phyloP scores from a whole-genome alignment of 1,140 invertebrate genomes.

The Papilio aristodemus region DNA sequence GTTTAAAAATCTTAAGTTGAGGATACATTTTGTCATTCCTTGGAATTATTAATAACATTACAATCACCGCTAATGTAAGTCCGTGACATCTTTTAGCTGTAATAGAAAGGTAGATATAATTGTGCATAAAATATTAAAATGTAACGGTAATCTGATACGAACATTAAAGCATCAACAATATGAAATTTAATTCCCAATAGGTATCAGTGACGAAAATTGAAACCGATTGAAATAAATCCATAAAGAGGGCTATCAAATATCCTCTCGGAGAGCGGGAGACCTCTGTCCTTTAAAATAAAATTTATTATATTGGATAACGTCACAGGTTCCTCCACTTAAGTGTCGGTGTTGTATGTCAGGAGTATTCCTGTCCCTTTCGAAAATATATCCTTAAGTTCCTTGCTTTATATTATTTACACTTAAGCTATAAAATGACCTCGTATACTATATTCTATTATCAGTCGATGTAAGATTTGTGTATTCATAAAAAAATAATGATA shows the following conservation, averaged over 20 bases:
- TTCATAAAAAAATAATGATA: no score
- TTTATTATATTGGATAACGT: slow-evolving; percentile 37
- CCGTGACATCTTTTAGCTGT: not conserved
- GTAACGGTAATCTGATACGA: not conserved
- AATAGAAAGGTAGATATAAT: not conserved
- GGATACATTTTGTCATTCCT: no score
- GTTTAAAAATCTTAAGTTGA: no score
- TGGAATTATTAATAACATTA: no score
- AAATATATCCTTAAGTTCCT: not conserved
- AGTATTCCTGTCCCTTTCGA: not conserved
- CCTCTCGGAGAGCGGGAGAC: slow-evolving; percentile 42
- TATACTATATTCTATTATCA: no score
- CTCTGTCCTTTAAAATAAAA: slow-evolving; percentile 51
- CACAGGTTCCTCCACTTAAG: slow-evolving; percentile 29
- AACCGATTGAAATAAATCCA: slow-evolving; percentile 58
- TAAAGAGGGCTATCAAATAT: slow-evolving; percentile 62
- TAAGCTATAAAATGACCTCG: no score
- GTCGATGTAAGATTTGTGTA: no score
- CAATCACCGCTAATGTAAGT: no score
- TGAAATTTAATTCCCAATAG: slow-evolving; percentile 42
- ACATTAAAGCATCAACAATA: slow-evolving; percentile 35
- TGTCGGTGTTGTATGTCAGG: slow-evolving; percentile 19
- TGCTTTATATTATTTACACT: not conserved
- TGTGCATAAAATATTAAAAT: not conserved
- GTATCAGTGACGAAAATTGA: slow-evolving; percentile 55